These are phyloP conservation scores for Corythornis madagascariensis DNA, from an alignment of 2,113 vertebrate species.

Conservation along the genomic window DNA sequence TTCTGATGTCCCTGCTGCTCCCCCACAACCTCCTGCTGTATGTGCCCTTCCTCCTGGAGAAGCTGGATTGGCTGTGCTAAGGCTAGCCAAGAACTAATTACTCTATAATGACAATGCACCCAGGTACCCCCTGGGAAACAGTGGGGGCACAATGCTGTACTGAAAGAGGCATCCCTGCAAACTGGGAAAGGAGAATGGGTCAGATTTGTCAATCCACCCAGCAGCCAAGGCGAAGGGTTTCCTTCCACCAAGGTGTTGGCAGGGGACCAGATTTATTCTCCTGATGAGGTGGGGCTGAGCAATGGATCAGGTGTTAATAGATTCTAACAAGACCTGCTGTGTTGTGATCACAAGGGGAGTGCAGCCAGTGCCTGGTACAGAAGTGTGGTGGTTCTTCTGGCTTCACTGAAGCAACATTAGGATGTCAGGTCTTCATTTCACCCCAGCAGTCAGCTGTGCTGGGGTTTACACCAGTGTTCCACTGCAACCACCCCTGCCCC, in stretches of 20 bases:
- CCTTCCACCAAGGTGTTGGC: background rate
- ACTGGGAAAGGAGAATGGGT: background rate
- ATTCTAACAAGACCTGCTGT: background rate
- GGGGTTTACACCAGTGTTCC: background rate
- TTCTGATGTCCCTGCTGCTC: background rate
- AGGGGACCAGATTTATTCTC: background rate
- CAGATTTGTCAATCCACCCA: background rate
- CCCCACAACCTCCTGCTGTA: background rate
- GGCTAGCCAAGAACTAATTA: background rate
- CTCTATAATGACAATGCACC: background rate
- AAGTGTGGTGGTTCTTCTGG: background rate
- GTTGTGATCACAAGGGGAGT: background rate
- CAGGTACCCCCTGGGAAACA: background rate
- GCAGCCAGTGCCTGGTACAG: background rate
- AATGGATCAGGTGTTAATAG: background rate
- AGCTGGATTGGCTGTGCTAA: background rate
- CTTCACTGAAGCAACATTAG: background rate
- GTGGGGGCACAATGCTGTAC: background rate
- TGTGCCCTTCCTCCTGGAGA: background rate
- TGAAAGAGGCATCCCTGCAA: background rate
- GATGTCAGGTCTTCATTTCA: background rate
- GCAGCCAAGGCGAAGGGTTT: background rate
- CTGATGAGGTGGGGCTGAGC: background rate
- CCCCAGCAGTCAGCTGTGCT: background rate
- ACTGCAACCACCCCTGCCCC: no score